Percentiles rank a stretch among this genome's conserved stretches.
These are phyloP conservation scores for Oncorhynchus keta DNA, from an alignment of 2,113 vertebrate species.

Conservation along the genomic window DNA sequence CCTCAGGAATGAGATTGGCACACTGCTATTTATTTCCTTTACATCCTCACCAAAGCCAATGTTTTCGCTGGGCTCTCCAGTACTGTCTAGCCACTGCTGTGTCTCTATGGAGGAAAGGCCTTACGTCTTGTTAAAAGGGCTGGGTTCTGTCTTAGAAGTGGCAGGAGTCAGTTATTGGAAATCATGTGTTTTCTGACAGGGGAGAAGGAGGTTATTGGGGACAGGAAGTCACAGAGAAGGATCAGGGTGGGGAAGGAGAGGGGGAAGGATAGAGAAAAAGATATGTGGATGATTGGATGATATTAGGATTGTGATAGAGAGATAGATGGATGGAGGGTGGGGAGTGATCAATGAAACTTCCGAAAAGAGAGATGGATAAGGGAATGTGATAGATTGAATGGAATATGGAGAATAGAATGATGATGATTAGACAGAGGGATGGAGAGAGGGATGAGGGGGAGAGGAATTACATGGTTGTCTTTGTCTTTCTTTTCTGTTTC, in stretches of 20 bases:
- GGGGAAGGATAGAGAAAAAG: background rate
- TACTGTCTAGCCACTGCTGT: constrained; percentile 19
- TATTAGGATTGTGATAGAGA: background rate
- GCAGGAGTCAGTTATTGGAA: background rate
- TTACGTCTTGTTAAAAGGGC: constrained; percentile 56
- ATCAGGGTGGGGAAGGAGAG: background rate
- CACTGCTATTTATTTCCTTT: constrained; percentile 51
- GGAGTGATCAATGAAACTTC: background rate
- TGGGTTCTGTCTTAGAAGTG: background rate
- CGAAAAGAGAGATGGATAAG: background rate
- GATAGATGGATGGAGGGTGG: background rate
- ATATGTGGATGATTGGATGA: background rate
- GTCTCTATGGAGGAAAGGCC: constrained; percentile 38
- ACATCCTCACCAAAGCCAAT: constrained; percentile 43
- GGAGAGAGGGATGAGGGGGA: background rate
- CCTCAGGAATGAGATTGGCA: constrained; percentile 66
- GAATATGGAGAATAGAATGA: constrained; percentile 5
- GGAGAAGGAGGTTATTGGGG: background rate
- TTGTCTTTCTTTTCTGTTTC: constrained; percentile 42
- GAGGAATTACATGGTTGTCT: constrained; percentile 6
- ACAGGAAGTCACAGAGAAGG: background rate
- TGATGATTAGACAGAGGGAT: constrained; percentile 13
- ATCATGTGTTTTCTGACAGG: background rate
- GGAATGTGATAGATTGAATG: background rate
- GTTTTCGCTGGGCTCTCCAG: constrained; percentile 52